Evolutionary conservation across 2,797 vertebrate species (phyloP).

Genomic region (Acropternis orthonyx): DNA sequence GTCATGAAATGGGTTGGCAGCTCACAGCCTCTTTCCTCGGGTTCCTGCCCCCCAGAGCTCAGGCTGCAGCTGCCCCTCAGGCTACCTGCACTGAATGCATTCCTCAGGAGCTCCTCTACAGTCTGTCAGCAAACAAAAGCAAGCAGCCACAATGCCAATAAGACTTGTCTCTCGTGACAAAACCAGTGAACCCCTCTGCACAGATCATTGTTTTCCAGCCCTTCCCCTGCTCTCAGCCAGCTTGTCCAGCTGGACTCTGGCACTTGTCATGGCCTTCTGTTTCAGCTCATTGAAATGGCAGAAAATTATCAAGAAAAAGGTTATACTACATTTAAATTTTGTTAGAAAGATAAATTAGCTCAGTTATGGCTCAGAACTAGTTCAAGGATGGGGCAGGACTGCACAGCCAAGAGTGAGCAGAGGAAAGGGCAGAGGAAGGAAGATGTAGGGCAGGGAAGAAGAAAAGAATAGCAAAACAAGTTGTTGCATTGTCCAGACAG

Average conservation of each 20-base stretch:
- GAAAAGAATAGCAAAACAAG: not conserved
- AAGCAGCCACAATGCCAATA: not conserved
- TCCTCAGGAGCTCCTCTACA: not conserved
- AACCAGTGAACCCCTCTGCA: not conserved
- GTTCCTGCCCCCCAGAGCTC: rapidly evolving
- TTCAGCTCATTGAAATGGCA: not conserved
- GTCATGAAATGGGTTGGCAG: not conserved
- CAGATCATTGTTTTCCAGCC: not conserved
- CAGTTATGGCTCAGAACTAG: not conserved
- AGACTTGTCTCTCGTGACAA: not conserved
- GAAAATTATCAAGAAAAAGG: not conserved
- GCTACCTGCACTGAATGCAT: not conserved
- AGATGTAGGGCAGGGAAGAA: not conserved
- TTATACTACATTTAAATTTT: not conserved
- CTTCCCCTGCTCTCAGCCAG: not conserved
- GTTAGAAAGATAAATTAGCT: not conserved
- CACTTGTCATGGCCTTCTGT: not conserved
- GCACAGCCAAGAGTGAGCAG: not conserved
- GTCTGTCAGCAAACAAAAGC: not conserved
- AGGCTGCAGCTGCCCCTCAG: not conserved
- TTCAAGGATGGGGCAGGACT: not conserved
- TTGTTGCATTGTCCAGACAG: not conserved
- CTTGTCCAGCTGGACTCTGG: not conserved
- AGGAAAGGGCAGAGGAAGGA: not conserved
- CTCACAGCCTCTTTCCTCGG: not conserved